Evolutionary conservation across 2,797 vertebrate species (phyloP), one percentile per base, ranked within the genome.

Genomic region (Sebastes baramenuke): DNA sequence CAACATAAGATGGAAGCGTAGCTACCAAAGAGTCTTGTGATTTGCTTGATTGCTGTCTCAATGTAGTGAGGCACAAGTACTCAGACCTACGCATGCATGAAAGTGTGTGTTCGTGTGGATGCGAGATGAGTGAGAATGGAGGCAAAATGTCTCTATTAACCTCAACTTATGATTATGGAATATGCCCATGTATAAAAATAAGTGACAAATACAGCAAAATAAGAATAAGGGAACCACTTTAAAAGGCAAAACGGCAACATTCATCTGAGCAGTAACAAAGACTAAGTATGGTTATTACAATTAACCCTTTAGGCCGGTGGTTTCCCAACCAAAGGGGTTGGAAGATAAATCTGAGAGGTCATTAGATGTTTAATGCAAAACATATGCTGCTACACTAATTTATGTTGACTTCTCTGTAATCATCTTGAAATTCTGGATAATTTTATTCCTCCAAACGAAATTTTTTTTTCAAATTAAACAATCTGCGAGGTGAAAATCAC

Each of bases 1-100:
- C 95, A 97, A 96, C 96, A 96, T 96, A 88, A 71, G 95, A 96
- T 83, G 67, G 95, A 89, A 87, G 94, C 93, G 30, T 87, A 94
- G 95, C 95, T 93, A 93, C 94, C 93, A 95, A 96, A 84, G 75
- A 88, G 85, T 77, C 79, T 75, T 66, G 73, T 76, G 81, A 91
- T 89, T 75, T 52, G 68, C 61, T 79, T 82, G 83, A 89, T 70
- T 79, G 80, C 42, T 30, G 65, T 69, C 74, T 84, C 61, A 67
- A 29, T 77, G 81, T 67, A 69, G 77, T 68, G 72, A 74, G 54
- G 54, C 27, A 72, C 70, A 67, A 69, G 72, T 30, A 61, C 42
- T 81, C 38, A 74, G 74, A 83, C 18, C 36, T 74, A 60, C 7
- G 36, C 49, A 52, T 58, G 64, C 30, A 60, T 78, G 20, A 60